These are phyloP conservation scores for Drosophila watanabei DNA, from an alignment of 1,140 invertebrate genomes.

Conservation along the genomic window DNA sequence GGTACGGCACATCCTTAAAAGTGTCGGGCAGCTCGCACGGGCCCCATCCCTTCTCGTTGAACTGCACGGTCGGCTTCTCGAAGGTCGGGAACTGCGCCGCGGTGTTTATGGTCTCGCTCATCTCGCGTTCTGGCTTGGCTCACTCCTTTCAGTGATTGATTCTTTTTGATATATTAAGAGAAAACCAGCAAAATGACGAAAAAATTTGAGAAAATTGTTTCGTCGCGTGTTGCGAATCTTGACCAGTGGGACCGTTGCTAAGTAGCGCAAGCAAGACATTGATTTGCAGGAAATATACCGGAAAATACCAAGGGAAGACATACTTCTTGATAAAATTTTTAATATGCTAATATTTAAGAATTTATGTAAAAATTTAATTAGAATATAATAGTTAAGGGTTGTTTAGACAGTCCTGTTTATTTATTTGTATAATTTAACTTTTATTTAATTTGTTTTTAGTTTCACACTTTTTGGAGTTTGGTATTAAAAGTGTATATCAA, in stretches of 20 bases:
- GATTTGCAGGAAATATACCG: neutral
- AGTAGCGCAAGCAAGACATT: neutral
- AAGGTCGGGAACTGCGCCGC: constrained; percentile 71
- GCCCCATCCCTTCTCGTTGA: constrained; percentile 93
- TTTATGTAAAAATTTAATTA: rapidly evolving
- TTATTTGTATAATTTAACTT: neutral
- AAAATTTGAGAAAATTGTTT: constrained; percentile 24
- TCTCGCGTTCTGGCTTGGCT: constrained; percentile 43
- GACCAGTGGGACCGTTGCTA: constrained; percentile 7
- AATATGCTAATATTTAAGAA: no score
- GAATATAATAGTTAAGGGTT: no score
- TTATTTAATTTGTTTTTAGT: neutral
- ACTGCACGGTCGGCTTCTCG: constrained; percentile 83
- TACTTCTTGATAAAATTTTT: no score
- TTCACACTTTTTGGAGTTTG: neutral
- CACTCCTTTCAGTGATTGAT: constrained; percentile 24
- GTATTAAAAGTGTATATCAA: neutral
- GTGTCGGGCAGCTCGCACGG: constrained; percentile 97
- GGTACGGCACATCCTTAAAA: constrained; percentile 99
- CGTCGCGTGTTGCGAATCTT: constrained; percentile 35
- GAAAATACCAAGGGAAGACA: neutral
- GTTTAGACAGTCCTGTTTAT: no score
- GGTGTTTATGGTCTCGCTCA: constrained; percentile 83
- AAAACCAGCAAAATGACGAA: constrained; percentile 23
- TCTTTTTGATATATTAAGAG: constrained; percentile 19